phyloP scores from a whole-genome alignment of 2,113 vertebrate genomes.

The Phalacrocorax brasilianus region DNA sequence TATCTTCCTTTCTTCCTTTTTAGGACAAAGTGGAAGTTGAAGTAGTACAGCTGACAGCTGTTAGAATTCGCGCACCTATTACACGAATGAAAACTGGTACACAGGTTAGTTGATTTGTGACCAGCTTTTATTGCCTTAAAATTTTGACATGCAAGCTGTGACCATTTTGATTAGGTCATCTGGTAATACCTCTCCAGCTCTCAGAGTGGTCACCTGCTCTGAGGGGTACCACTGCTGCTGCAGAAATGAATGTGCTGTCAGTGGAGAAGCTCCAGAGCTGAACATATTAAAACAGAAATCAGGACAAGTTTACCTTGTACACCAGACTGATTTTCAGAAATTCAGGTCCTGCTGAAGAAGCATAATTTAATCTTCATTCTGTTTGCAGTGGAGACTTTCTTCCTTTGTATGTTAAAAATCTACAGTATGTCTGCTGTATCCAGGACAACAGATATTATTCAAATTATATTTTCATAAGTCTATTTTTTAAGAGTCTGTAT shows the following conservation, averaged over 20 bases:
- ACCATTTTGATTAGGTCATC: not conserved
- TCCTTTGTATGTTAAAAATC: not conserved
- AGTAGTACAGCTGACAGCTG: slow-evolving; percentile 84
- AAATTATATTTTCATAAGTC: not conserved
- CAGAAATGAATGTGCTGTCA: not conserved
- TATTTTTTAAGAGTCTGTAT: not conserved
- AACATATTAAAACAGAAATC: not conserved
- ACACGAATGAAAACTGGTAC: slow-evolving; percentile 88
- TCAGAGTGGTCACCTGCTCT: not conserved
- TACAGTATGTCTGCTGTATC: not conserved
- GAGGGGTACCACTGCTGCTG: not conserved
- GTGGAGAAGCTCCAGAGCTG: not conserved
- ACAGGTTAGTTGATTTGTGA: slow-evolving; percentile 73
- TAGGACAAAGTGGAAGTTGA: slow-evolving; percentile 92
- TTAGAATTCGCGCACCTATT: slow-evolving; percentile 89
- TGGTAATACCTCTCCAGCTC: not conserved
- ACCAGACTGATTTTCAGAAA: not conserved
- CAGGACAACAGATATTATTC: not conserved
- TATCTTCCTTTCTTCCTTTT: not conserved
- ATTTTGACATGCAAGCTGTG: not conserved
- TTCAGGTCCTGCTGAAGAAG: not conserved
- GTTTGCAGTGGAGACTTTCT: not conserved
- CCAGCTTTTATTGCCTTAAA: not conserved
- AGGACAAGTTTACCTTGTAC: not conserved
- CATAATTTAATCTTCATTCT: not conserved